phyloP scores from a whole-genome alignment of 1,140 invertebrate genomes.

The Drosophila aff. region DNA sequence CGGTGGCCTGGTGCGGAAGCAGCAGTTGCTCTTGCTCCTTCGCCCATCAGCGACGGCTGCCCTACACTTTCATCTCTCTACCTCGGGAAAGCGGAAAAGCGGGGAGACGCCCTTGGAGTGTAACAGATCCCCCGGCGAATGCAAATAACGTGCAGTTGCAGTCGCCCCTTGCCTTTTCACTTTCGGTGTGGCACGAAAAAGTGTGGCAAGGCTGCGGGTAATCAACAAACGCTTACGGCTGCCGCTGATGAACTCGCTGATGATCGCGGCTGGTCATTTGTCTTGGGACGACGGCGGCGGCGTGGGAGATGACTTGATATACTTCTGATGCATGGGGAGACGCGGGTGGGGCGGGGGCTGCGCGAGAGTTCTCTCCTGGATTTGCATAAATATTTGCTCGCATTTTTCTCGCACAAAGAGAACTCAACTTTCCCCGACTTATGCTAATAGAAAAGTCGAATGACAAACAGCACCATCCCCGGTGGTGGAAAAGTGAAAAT shows the following conservation, averaged over 20 bases:
- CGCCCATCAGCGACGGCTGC: slow-evolving; percentile 51
- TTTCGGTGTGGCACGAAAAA: slow-evolving; percentile 31
- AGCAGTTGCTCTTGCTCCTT: slow-evolving; percentile 26
- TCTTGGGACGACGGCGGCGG: slow-evolving; percentile 24
- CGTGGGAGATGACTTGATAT: slow-evolving; percentile 1
- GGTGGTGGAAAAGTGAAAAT: slow-evolving; percentile 52
- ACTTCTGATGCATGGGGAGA: slow-evolving; percentile 9
- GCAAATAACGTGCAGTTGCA: slow-evolving; percentile 70
- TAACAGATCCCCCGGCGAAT: slow-evolving; percentile 77
- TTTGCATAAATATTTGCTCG: slow-evolving; percentile 65
- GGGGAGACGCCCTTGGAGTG: slow-evolving; percentile 52
- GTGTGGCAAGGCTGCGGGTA: slow-evolving; percentile 78
- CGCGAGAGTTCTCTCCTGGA: slow-evolving; percentile 19
- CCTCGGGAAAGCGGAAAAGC: slow-evolving; percentile 11
- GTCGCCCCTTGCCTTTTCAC: slow-evolving; percentile 1
- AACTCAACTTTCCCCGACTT: slow-evolving; percentile 31
- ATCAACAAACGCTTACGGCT: slow-evolving; percentile 79
- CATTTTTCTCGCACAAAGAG: slow-evolving; percentile 15
- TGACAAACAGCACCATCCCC: slow-evolving; percentile 12
- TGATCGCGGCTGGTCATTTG: slow-evolving; percentile 71
- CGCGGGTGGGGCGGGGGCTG: neutral
- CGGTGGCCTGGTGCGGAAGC: slow-evolving; percentile 17
- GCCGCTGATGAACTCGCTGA: slow-evolving; percentile 78
- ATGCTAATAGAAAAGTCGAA: slow-evolving; percentile 57
- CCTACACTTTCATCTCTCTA: slow-evolving; percentile 68